Percentiles rank a stretch among this genome's conserved stretches.
Conservation (phyloP, 2,113 vertebrate species). For the Heptranchias perlo region DNA sequence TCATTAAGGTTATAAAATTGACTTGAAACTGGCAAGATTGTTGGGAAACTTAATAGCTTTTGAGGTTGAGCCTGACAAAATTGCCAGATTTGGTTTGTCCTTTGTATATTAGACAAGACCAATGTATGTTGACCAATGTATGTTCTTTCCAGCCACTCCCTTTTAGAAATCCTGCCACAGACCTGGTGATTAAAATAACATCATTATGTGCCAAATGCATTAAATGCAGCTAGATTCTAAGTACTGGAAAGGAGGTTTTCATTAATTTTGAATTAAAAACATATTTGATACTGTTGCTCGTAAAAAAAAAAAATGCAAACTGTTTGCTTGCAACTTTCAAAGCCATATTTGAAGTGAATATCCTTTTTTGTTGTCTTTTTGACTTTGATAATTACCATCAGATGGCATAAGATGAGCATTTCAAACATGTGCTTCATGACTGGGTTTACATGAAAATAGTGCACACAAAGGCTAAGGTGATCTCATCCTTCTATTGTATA, state of each 20-base stretch:
- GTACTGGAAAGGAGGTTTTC: not conserved
- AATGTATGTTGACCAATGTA: no score
- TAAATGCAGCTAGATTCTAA: no score
- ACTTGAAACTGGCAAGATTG: not conserved
- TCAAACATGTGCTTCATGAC: not conserved
- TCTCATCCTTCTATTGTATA: not conserved
- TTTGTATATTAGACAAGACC: not conserved
- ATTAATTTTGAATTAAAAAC: conserved; percentile 15
- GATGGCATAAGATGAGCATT: not conserved
- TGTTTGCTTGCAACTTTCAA: not conserved
- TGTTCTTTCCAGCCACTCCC: not conserved
- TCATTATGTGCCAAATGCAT: not conserved
- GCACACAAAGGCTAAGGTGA: not conserved
- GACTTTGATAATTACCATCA: not conserved
- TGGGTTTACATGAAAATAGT: no score
- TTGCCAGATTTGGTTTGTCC: not conserved
- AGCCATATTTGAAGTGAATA: not conserved
- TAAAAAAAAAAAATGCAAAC: not conserved
- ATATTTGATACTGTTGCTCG: not conserved
- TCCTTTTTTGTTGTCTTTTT: not conserved
- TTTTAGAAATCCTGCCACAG: not conserved
- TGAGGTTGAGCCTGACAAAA: not conserved
- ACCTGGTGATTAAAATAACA: not conserved
- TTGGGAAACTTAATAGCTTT: not conserved
- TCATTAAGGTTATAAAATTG: not conserved